These are phyloP conservation scores for Ischnura elegans DNA, from an alignment of 2,888 invertebrate genomes.

Conservation along the genomic window DNA sequence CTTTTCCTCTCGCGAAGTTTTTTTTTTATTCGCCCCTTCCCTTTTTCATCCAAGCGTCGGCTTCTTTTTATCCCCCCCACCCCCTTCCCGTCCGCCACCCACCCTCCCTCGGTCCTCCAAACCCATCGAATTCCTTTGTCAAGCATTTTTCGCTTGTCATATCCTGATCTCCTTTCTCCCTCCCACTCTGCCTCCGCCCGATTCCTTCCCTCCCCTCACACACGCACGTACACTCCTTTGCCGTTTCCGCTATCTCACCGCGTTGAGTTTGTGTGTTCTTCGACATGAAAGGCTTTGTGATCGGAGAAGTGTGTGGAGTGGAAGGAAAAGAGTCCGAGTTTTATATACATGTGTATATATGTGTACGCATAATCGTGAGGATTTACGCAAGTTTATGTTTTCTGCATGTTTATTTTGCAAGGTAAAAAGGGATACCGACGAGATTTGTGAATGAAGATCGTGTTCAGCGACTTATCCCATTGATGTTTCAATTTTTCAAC, in stretches of 20 bases:
- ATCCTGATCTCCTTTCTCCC: neutral
- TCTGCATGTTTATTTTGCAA: too few species aligned
- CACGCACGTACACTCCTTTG: neutral
- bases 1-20: neutral
- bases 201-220: neutral
- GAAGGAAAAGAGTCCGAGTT: neutral
- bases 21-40: neutral
- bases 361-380: neutral
- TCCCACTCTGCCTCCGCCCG: too few species aligned
- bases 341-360: neutral
- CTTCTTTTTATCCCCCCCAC: neutral
- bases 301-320: neutral
- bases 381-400: too few species aligned
- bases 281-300: conserved; percentile 3
- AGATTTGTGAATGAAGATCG: too few species aligned
- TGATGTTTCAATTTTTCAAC: too few species aligned
- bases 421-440: too few species aligned
- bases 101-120: neutral
- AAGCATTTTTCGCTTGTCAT: conserved; percentile 66
- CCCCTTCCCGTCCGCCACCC: neutral
- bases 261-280: neutral
- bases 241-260: conserved; percentile 32
- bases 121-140: conserved; percentile 54
- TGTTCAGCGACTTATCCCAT: too few species aligned
- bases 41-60: conserved; percentile 16